These are phyloP conservation scores for Falco concolor DNA, from an alignment of 2,797 vertebrate species.

Conservation along the genomic window DNA sequence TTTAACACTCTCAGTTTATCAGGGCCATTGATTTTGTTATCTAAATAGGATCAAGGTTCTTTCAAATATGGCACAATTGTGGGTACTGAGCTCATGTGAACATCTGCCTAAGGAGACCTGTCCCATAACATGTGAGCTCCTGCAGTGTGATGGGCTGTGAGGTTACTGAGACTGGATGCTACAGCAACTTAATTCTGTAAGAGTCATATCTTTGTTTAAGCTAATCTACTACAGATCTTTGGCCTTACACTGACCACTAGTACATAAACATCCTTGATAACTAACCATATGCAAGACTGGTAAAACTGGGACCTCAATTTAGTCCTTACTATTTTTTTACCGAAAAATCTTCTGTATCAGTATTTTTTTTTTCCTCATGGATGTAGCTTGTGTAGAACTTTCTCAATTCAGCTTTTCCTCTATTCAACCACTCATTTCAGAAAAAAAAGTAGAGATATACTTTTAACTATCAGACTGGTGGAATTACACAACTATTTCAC, in stretches of 20 bases:
- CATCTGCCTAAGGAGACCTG: neutral
- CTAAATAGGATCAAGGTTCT: neutral
- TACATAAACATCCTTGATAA: neutral
- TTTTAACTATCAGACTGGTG: neutral
- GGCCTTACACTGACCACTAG: neutral
- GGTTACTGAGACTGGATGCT: neutral
- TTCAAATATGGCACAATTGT: neutral
- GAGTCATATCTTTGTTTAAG: neutral
- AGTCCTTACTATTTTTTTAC: neutral
- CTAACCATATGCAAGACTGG: neutral
- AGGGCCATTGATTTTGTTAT: neutral
- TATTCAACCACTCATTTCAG: neutral
- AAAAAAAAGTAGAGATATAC: neutral
- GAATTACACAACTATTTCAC: neutral
- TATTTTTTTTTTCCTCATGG: neutral
- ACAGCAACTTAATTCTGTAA: neutral
- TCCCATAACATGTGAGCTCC: neutral
- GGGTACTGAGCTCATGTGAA: neutral
- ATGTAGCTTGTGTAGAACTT: neutral
- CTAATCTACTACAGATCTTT: neutral
- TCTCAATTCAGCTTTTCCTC: neutral
- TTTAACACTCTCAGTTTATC: neutral
- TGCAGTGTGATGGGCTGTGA: neutral
- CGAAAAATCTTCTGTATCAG: neutral
- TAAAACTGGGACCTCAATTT: neutral